These are phyloP conservation scores for Genyomyrus donnyi DNA, from an alignment of 2,113 vertebrate genomes.

Conservation along the genomic window DNA sequence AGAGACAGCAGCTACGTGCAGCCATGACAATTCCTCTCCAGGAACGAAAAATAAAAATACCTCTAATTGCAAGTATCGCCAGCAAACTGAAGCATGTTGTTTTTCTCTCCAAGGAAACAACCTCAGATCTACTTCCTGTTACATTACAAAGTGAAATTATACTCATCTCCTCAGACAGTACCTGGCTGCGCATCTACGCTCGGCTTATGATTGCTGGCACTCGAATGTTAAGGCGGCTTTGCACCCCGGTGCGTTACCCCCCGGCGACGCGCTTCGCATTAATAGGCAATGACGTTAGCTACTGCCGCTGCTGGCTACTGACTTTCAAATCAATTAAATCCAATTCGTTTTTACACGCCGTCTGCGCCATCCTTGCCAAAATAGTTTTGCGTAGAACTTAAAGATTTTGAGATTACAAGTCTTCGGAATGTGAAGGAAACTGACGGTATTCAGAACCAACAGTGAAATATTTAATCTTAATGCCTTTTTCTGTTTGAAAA, in stretches of 20 bases:
- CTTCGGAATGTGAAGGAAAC: not conserved
- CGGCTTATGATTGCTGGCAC: not conserved
- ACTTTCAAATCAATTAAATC: not conserved
- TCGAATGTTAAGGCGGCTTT: not conserved
- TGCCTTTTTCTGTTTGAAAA: not conserved
- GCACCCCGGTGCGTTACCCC: not conserved
- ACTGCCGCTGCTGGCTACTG: not conserved
- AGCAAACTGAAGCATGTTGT: not conserved
- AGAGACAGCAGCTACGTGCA: not conserved
- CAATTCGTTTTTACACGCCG: not conserved
- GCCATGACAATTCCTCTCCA: not conserved
- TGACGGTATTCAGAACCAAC: not conserved
- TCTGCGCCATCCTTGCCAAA: not conserved
- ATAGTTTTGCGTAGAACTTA: not conserved
- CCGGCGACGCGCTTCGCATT: not conserved
- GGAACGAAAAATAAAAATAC: not conserved
- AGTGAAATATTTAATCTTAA: not conserved
- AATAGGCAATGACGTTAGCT: not conserved
- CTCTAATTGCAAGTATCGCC: not conserved
- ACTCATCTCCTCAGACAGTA: not conserved
- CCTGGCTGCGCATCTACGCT: not conserved
- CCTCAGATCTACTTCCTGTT: not conserved
- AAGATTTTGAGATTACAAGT: not conserved
- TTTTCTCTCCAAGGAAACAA: not conserved
- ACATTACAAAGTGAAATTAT: constrained; percentile 7